These are phyloP conservation scores for Campylomormyrus tamandua DNA, from an alignment of 2,113 vertebrate species.

Conservation along the genomic window DNA sequence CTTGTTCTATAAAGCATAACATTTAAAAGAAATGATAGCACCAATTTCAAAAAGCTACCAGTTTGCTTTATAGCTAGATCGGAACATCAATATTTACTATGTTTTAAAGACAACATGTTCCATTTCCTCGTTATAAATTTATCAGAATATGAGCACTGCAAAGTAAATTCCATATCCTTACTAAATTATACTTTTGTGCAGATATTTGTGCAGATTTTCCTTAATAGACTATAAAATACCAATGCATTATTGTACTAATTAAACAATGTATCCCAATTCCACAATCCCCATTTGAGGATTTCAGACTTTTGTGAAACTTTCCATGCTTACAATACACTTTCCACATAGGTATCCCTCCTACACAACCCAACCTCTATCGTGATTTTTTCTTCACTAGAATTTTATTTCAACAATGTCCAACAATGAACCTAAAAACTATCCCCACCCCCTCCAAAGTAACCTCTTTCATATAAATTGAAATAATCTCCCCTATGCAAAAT, in stretches of 20 bases:
- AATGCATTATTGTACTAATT: background rate
- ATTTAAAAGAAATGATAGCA: background rate
- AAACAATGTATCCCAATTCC: background rate
- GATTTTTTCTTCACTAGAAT: background rate
- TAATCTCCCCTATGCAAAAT: background rate
- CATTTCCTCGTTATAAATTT: background rate
- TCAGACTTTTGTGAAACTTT: background rate
- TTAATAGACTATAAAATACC: background rate
- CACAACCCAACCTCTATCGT: background rate
- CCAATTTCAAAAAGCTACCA: background rate
- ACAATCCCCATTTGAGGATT: background rate
- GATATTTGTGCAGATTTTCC: background rate
- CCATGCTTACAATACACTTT: background rate
- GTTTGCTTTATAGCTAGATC: background rate
- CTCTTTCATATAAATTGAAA: background rate
- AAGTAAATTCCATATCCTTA: background rate
- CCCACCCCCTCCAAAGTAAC: background rate
- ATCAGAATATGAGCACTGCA: background rate
- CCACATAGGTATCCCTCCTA: background rate
- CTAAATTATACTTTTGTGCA: background rate
- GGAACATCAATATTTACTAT: background rate
- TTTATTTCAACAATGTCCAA: background rate
- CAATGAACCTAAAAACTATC: background rate
- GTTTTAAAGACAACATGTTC: background rate
- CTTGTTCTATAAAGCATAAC: background rate